Evolutionary conservation across 2,888 invertebrate species (phyloP).

Genomic region (Malachius bipustulatus): DNA sequence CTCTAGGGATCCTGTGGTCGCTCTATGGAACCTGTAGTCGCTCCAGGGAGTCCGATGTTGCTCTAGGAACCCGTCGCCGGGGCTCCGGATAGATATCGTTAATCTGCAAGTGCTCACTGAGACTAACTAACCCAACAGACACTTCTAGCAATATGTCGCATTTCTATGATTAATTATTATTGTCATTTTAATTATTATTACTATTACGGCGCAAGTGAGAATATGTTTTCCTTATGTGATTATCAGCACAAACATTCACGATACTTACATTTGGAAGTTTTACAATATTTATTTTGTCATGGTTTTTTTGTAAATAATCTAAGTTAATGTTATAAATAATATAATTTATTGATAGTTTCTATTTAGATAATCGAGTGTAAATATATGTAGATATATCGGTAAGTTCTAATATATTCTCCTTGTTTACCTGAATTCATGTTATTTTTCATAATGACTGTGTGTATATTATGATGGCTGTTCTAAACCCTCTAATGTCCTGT

Average conservation of each 20-base stretch:
- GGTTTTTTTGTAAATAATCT: too few relatives aligned
- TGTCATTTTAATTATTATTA: background rate
- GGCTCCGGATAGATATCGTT: too few relatives aligned
- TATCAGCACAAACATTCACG: background rate
- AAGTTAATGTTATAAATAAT: background rate
- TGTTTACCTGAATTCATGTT: conserved; percentile 1
- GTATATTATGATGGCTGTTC: too few relatives aligned
- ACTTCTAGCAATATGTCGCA: conserved; percentile 3
- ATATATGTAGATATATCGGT: background rate
- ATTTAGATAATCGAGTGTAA: background rate
- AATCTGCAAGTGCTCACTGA: too few relatives aligned
- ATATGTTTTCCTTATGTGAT: conserved; percentile 1
- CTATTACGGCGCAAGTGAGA: conserved; percentile 1
- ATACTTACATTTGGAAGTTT: background rate
- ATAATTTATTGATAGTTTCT: background rate
- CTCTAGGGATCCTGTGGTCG: too few relatives aligned
- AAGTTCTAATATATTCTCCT: background rate
- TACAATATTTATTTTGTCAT: conserved; percentile 2
- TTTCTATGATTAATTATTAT: too few relatives aligned
- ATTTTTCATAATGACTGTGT: background rate
- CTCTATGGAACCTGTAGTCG: too few relatives aligned
- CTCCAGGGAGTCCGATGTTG: too few relatives aligned
- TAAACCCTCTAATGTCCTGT: too few relatives aligned
- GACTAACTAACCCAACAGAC: background rate
- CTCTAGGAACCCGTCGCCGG: too few relatives aligned